Conservation (phyloP, 2,797 vertebrate genomes). For the Onychomys arenicola region DNA sequence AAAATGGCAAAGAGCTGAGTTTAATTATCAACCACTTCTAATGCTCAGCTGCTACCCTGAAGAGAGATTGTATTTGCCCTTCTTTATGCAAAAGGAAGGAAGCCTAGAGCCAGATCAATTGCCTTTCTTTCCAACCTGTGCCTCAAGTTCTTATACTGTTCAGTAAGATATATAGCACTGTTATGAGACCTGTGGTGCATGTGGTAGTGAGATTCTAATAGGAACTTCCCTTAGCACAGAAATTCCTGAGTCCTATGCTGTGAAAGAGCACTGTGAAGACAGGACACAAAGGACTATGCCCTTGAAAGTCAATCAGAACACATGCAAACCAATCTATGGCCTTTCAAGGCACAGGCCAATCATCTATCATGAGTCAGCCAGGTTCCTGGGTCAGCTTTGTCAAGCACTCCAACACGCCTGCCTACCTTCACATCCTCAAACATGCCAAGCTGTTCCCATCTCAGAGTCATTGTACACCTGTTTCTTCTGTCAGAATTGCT, state of each 20-base stretch:
- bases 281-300: not conserved
- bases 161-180: not conserved
- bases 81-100: slow-evolving; percentile 47
- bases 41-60: not conserved
- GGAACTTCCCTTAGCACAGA: not conserved
- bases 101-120: not conserved
- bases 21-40: not conserved
- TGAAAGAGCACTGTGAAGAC: not conserved
- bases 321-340: not conserved
- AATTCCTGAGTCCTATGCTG: not conserved
- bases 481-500: slow-evolving; percentile 9
- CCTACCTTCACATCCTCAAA: not conserved
- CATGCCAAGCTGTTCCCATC: slow-evolving; percentile 28
- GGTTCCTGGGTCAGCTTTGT: not conserved
- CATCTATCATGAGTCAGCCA: not conserved
- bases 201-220: not conserved
- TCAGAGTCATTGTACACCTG: not conserved
- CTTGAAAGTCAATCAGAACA: slow-evolving; percentile 30
- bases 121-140: not conserved
- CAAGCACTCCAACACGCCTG: not conserved
- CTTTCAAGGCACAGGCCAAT: not conserved
- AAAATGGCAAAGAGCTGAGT: slow-evolving; percentile 6
- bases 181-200: not conserved
- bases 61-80: slow-evolving; percentile 1
- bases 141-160: not conserved